These are phyloP conservation scores for Champsocephalus esox DNA, from an alignment of 2,797 vertebrate genomes.

Conservation along the genomic window DNA sequence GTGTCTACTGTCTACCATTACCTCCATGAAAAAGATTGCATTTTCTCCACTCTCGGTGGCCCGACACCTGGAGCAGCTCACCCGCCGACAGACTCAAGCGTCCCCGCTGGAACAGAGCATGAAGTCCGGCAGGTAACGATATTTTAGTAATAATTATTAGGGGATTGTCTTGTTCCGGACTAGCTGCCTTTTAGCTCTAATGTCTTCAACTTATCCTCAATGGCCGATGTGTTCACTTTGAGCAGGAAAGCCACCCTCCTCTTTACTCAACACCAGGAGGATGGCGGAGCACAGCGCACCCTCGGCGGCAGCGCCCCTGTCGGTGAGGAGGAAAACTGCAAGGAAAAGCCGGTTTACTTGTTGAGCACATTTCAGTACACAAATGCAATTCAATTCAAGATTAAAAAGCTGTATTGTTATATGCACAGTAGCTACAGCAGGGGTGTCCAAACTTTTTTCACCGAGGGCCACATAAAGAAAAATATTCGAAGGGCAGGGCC, in stretches of 20 bases:
- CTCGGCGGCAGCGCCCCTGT: background rate
- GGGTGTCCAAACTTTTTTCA: too few species aligned
- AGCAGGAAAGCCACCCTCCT: constrained; percentile 60
- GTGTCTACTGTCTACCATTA: constrained; percentile 60
- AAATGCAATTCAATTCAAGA: background rate
- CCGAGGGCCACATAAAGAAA: too few species aligned
- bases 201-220: constrained; percentile 64
- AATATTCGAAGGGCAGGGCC: too few species aligned
- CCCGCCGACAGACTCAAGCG: constrained; percentile 65
- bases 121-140: constrained; percentile 34
- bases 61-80: constrained; percentile 66
- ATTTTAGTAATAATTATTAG: background rate
- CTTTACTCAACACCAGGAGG: constrained; percentile 24
- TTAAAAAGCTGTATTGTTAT: too few species aligned
- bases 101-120: constrained; percentile 61
- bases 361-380: background rate
- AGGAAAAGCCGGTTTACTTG: background rate
- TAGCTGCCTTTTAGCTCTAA: constrained; percentile 15
- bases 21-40: constrained; percentile 81
- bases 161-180: background rate
- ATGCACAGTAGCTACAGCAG: too few species aligned
- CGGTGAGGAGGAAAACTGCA: constrained; percentile 63
- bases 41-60: constrained; percentile 71
- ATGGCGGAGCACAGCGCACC: constrained; percentile 14
- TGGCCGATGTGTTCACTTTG: constrained; percentile 70